Percentiles rank a stretch among this genome's conserved stretches.
Conservation (phyloP, 92 coral and sea anemone genomes). For the Porites lobata region DNA sequence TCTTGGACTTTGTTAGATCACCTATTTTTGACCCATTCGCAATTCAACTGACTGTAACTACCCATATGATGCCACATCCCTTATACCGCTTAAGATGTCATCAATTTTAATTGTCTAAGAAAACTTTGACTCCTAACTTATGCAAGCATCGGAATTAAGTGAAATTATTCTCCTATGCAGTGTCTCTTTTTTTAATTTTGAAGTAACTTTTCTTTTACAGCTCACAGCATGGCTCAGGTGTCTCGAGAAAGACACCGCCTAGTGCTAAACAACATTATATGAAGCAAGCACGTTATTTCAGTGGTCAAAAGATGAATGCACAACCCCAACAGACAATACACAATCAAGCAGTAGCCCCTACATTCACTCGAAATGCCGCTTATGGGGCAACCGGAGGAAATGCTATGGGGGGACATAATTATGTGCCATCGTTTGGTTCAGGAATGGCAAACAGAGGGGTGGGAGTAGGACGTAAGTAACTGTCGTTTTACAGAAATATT, state of each 20-base stretch:
- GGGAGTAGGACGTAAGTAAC: slow-evolving; percentile 44
- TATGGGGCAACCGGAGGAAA: slow-evolving; percentile 78
- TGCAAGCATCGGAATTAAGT: background rate
- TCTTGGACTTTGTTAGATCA: background rate
- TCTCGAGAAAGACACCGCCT: slow-evolving; percentile 86
- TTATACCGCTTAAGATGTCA: no score
- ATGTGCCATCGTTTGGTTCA: slow-evolving; percentile 72
- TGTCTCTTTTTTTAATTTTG: background rate
- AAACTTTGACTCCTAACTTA: no score
- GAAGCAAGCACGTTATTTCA: slow-evolving; percentile 96
- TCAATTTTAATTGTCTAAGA: no score
- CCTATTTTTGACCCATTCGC: no score
- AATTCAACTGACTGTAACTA: no score
- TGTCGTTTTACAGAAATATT: background rate
- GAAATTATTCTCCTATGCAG: background rate
- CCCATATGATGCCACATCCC: no score
- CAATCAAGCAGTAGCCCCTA: background rate
- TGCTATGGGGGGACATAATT: slow-evolving; percentile 64
- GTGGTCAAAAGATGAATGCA: slow-evolving; percentile 87
- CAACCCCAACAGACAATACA: slow-evolving; percentile 35
- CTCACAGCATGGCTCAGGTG: slow-evolving; percentile 55
- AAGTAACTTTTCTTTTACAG: background rate
- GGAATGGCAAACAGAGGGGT: slow-evolving; percentile 63
- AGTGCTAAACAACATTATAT: slow-evolving; percentile 98
- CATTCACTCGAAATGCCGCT: slow-evolving; percentile 65